Base-by-base conservation (phyloP, 2,888 invertebrate species). In the Lathronympha strigana region DNA sequence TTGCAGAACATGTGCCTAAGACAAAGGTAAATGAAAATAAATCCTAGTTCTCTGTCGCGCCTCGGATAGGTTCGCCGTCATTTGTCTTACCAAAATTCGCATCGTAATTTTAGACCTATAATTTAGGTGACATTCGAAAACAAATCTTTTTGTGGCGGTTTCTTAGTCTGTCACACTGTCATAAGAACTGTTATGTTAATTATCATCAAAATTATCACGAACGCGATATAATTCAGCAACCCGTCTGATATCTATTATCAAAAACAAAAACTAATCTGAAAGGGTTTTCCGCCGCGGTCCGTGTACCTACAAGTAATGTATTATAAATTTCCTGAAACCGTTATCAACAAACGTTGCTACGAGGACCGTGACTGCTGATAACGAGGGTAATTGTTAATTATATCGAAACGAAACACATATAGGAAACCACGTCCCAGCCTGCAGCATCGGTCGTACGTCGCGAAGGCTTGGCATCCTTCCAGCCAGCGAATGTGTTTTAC, bases 401-500 rank as follows among this genome's bases (percentile, higher is more conserved):
- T 77, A 84, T 85, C 83, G 83, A 76, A 80, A 80, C 82, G 83
- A 84, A 86, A 85, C 84, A 85, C 82, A 88, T n/a, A n/a, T 81
- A 83, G 83, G 84, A 83, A 85, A 78, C 76, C 79, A 73, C 82
- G 78, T 76, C 76, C 74, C 9, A 45, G 45, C 75, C 72, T n/a
- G n/a, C n/a, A n/a, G n/a, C n/a, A n/a, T 75, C 70, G 40, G 40
- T 77, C 72, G 74, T 73, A 76, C 73, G 70, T 71, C 70, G 69
- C 73, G 72, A 74, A 73, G 76, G 77, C 79, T 84, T 90, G 90
- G 90, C 90, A 83, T 68, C 66, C 73, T 78, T 88, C 90, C 90
- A 90, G 86, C 81, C 82, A 79, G 76, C 84, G 82, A 86, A 84
- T 88, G 82, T 87, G 81, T 84, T 85, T 83, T 83, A 86, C 84